Conservation (phyloP, 2,113 vertebrate species). For the Urocitellus parryii region DNA sequence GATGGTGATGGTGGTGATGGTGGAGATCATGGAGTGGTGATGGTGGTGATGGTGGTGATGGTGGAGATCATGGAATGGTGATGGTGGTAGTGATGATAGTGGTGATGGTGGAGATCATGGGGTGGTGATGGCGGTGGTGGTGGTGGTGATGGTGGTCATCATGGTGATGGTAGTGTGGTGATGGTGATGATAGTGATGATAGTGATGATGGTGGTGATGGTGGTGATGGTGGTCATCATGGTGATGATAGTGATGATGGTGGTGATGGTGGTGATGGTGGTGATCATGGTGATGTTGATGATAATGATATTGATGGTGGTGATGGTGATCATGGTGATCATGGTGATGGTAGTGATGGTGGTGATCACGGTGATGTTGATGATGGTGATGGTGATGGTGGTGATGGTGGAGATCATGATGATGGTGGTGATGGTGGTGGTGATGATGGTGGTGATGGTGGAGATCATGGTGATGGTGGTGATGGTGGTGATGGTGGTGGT, state of each 20-base stretch:
- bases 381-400: neutral
- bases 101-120: neutral
- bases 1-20: neutral
- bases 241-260: rapidly evolving
- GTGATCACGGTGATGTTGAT: too few relatives aligned
- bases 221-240: neutral
- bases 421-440: neutral
- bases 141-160: neutral
- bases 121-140: neutral
- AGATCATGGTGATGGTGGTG: neutral
- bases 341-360: neutral
- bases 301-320: neutral
- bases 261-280: neutral
- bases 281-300: neutral
- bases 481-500: neutral
- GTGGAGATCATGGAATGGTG: neutral
- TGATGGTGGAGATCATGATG: neutral
- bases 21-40: neutral
- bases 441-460: neutral
- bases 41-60: neutral
- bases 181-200: too few relatives aligned
- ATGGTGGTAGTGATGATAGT: neutral
- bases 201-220: neutral
- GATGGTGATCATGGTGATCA: neutral
- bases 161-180: neutral